Conservation (phyloP, 2,888 invertebrate genomes). For the Galerucella pusilla region DNA sequence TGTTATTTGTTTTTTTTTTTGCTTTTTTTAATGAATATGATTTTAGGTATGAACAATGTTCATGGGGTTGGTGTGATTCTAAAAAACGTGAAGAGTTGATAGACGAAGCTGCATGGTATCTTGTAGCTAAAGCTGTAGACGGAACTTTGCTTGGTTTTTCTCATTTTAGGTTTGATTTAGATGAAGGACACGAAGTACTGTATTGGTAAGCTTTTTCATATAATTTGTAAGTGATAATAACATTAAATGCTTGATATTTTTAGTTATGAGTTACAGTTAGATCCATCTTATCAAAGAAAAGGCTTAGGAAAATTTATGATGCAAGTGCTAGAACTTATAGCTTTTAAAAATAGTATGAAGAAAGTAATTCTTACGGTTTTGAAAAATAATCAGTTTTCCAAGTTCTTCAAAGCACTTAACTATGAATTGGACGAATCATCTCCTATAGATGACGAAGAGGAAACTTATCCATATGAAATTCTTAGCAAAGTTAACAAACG, state of each 20-base stretch:
- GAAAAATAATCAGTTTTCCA: constrained; percentile 79
- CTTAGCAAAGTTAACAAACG: constrained; percentile 69
- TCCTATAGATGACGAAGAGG: constrained; percentile 70
- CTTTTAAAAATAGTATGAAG: constrained; percentile 78
- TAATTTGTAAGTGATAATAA: background rate
- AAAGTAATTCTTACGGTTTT: constrained; percentile 87
- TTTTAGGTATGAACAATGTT: constrained; percentile 76
- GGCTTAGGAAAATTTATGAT: constrained; percentile 88
- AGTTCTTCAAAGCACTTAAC: constrained; percentile 82
- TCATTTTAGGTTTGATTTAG: constrained; percentile 87
- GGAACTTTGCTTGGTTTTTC: constrained; percentile 75
- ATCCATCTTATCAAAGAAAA: constrained; percentile 75
- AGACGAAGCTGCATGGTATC: constrained; percentile 79
- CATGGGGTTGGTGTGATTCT: constrained; percentile 84
- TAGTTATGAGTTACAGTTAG: constrained; percentile 91
- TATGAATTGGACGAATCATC: constrained; percentile 76
- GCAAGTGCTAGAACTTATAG: constrained; percentile 80
- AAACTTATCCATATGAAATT: constrained; percentile 71
- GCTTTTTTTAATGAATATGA: background rate
- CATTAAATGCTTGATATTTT: constrained; percentile 43
- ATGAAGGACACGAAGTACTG: constrained; percentile 79
- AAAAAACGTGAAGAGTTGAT: constrained; percentile 79
- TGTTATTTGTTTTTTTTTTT: constrained; percentile 5
- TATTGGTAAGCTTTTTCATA: constrained; percentile 74
- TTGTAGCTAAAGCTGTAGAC: constrained; percentile 71